These are phyloP conservation scores for Sipha maydis DNA, from an alignment of 2,888 invertebrate species.

Conservation along the genomic window DNA sequence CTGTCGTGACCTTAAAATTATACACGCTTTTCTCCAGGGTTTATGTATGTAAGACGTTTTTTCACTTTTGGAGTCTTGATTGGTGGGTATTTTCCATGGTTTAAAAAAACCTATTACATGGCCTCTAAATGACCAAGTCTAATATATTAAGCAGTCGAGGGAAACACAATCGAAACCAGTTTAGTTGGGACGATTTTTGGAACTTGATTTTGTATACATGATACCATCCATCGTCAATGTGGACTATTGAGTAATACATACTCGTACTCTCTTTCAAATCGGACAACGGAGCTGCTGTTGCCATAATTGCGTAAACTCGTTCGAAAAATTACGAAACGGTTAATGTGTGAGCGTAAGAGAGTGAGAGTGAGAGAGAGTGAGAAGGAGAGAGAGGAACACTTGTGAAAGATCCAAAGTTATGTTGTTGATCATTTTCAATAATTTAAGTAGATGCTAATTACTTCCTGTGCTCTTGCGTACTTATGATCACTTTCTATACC, in stretches of 20 bases:
- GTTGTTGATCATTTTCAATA: background rate
- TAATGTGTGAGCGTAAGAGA: background rate
- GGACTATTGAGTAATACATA: constrained; percentile 32
- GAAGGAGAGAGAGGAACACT: background rate
- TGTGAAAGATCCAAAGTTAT: constrained; percentile 32
- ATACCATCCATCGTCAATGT: background rate
- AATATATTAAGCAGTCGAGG: background rate
- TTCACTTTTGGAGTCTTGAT: too few species aligned
- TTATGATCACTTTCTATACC: constrained; percentile 39
- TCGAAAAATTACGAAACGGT: constrained; percentile 40
- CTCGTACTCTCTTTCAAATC: constrained; percentile 2
- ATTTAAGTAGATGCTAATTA: constrained; percentile 38
- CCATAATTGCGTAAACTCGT: constrained; percentile 42
- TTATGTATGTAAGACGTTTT: background rate
- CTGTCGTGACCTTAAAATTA: constrained; percentile 28
- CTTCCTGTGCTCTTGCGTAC: constrained; percentile 13
- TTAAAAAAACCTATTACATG: background rate
- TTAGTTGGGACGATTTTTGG: constrained; percentile 12
- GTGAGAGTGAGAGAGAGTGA: background rate
- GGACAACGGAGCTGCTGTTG: background rate
- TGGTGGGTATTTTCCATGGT: background rate
- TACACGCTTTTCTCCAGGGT: constrained; percentile 22
- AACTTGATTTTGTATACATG: constrained; percentile 6
- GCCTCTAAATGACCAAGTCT: background rate
- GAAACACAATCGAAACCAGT: background rate